Conservation (phyloP, 2,113 vertebrate species). For the Onychostruthus taczanowskii region DNA sequence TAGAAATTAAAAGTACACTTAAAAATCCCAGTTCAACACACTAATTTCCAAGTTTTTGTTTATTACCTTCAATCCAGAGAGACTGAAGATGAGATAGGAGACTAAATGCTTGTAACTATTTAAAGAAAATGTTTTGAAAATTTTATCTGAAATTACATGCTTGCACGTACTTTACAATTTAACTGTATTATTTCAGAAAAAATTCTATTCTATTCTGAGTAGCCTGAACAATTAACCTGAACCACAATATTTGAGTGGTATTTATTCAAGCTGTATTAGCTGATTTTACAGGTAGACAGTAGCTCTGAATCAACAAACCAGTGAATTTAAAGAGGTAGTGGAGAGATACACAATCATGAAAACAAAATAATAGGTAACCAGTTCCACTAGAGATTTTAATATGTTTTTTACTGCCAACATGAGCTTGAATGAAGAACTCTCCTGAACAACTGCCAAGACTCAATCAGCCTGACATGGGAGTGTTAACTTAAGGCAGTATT, state of each 20-base stretch:
- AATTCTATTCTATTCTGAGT: background rate
- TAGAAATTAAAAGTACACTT: background rate
- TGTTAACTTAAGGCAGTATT: background rate
- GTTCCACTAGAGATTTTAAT: background rate
- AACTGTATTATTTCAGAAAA: background rate
- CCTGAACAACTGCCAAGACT: background rate
- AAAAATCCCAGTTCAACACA: background rate
- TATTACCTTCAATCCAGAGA: background rate
- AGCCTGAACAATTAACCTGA: background rate
- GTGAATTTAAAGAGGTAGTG: background rate
- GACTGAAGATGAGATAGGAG: background rate
- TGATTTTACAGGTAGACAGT: background rate
- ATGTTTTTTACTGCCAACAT: background rate
- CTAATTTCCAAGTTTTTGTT: background rate
- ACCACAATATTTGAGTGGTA: background rate
- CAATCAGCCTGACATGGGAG: background rate
- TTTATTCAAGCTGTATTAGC: background rate
- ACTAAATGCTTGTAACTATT: background rate
- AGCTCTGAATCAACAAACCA: background rate
- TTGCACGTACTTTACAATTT: background rate
- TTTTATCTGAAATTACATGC: background rate
- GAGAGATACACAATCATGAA: background rate
- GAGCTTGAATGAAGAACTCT: background rate
- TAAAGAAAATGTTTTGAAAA: background rate
- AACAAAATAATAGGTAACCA: background rate